Evolutionary conservation across 2,888 invertebrate genomes (phyloP).

Genomic region (Sarcophaga rosellei): DNA sequence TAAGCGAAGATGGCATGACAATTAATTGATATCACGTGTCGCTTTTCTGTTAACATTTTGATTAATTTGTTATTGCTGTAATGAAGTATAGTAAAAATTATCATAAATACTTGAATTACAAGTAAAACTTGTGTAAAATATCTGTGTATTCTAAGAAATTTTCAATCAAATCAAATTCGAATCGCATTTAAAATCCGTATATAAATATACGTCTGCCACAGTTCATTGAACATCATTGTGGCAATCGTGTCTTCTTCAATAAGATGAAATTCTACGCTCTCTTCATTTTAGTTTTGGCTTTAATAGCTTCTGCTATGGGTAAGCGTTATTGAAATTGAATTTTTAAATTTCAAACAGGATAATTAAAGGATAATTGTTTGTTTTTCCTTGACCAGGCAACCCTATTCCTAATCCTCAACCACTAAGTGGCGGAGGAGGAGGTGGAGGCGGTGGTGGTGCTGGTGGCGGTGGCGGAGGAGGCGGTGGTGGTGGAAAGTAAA

Average conservation of each 20-base stretch:
- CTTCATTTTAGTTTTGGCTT: constrained; percentile 49
- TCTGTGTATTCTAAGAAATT: not conserved
- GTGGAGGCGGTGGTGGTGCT: constrained; percentile 50
- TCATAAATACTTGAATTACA: not conserved
- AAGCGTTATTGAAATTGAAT: constrained; percentile 5
- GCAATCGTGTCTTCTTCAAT: constrained; percentile 8
- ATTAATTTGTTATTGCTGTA: not conserved
- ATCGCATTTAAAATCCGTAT: constrained; percentile 38
- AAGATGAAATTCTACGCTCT: constrained; percentile 63
- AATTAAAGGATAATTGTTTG: not conserved
- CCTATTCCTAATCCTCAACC: constrained; percentile 51
- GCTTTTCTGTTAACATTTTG: not conserved
- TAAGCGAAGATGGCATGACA: not conserved
- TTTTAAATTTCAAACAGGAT: not conserved
- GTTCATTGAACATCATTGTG: constrained; percentile 26
- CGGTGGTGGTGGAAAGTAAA: constrained; percentile 61
- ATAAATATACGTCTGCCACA: constrained; percentile 46
- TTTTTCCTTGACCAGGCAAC: constrained; percentile 5
- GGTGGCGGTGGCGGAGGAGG: constrained; percentile 60
- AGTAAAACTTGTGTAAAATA: not conserved
- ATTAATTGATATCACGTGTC: not conserved
- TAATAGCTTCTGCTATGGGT: constrained; percentile 59
- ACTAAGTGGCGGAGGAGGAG: constrained; percentile 35
- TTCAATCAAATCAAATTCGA: not conserved
- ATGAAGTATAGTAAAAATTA: not conserved